Percentiles rank a stretch among this genome's conserved stretches.
Conservation (phyloP, 2,888 invertebrate genomes). For the Timema podura region DNA sequence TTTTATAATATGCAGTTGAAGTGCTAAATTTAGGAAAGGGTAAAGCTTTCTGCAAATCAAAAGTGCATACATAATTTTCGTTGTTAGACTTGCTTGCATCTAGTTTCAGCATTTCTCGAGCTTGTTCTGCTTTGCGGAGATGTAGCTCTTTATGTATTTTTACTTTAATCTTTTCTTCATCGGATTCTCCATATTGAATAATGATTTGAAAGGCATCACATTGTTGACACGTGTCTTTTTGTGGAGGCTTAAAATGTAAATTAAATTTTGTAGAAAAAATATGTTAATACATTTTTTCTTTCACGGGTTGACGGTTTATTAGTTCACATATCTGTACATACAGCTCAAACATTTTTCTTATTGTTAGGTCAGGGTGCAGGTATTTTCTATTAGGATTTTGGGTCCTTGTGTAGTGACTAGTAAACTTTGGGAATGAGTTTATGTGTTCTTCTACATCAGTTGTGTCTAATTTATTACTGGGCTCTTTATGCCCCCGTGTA, state of each 20-base stretch:
- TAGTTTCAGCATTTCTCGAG: not conserved
- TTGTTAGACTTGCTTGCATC: not conserved
- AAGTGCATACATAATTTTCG: not conserved
- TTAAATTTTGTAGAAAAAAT: conserved; percentile 16
- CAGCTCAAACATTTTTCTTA: conserved; percentile 4
- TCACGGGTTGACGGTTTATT: not conserved
- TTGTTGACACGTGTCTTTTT: conserved; percentile 8
- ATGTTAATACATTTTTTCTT: conserved; percentile 4
- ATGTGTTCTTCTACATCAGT: not conserved
- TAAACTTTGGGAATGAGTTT: not conserved
- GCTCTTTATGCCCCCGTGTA: not conserved
- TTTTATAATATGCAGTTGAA: not conserved
- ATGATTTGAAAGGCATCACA: conserved; percentile 5
- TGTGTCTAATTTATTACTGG: conserved; percentile 6
- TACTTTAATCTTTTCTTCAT: not conserved
- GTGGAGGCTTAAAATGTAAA: not conserved
- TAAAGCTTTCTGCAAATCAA: conserved; percentile 3
- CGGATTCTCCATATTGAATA: not conserved
- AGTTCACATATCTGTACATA: not conserved
- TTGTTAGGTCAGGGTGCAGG: conserved; percentile 4
- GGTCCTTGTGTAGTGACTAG: not conserved
- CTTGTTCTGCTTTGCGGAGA: not conserved
- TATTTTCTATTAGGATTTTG: not conserved
- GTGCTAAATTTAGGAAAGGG: not conserved
- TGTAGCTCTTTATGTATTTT: not conserved